Evolutionary conservation across 1,140 invertebrate species (phyloP).

Genomic region (Helicoverpa armigera): DNA sequence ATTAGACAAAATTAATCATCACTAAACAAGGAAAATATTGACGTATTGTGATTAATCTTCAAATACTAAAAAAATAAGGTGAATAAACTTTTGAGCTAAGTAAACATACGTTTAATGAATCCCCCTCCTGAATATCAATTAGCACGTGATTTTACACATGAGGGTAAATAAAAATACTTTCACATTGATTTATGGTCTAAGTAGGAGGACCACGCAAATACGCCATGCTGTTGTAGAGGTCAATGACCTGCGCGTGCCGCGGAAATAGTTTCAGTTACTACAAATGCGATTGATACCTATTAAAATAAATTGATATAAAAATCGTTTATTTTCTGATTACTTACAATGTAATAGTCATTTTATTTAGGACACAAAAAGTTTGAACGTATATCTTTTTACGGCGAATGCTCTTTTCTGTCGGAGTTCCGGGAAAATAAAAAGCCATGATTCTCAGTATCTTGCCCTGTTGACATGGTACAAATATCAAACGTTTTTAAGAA

Average conservation of each 20-base stretch:
- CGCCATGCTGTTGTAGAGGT: conserved; percentile 32
- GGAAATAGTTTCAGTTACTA: conserved; percentile 42
- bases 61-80: not conserved
- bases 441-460: conserved; percentile 4
- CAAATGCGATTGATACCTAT: conserved; percentile 31
- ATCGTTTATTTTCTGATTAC: conserved; percentile 35
- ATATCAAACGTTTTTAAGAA: not conserved
- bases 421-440: conserved; percentile 17
- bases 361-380: conserved; percentile 32
- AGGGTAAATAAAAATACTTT: conserved; percentile 41
- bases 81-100: not conserved
- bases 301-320: conserved; percentile 29
- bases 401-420: not conserved
- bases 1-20: no score
- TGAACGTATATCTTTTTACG: conserved; percentile 16
- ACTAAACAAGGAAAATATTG: not conserved
- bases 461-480: not conserved
- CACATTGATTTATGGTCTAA: conserved; percentile 44
- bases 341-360: conserved; percentile 23
- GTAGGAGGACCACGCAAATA: conserved; percentile 42
- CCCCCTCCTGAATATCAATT: conserved; percentile 29
- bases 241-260: conserved; percentile 29
- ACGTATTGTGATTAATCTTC: not conserved
- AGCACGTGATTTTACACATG: conserved; percentile 18
- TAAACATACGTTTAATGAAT: conserved; percentile 11